Evolutionary conservation across 2,797 vertebrate species (phyloP).

Genomic region (Sebastiscus albofasciatus): DNA sequence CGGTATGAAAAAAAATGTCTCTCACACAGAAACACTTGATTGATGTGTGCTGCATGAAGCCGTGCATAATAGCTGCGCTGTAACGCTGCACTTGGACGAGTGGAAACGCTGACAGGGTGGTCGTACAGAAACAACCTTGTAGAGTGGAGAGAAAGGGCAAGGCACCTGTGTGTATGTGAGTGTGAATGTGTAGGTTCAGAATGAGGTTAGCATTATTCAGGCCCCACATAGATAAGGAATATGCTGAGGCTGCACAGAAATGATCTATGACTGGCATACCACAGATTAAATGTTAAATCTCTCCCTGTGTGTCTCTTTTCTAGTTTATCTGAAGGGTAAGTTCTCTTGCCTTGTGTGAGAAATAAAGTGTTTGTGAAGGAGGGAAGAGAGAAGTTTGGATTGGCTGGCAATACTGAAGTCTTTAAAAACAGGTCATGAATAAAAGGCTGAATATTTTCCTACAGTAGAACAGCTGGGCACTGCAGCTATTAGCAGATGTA

Average conservation of each 20-base stretch:
- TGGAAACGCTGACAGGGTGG: conserved; percentile 36
- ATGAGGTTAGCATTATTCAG: conserved; percentile 46
- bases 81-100: conserved; percentile 14
- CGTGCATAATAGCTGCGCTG: conserved; percentile 23
- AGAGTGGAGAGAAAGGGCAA: background rate
- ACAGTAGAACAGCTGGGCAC: background rate
- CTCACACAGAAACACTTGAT: conserved; percentile 10
- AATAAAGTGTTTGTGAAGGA: background rate
- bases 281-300: conserved; percentile 21
- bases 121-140: conserved; percentile 35
- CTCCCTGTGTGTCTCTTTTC: background rate
- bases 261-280: conserved; percentile 33
- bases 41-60: conserved; percentile 18
- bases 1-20: background rate
- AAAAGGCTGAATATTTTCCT: background rate
- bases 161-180: conserved; percentile 14
- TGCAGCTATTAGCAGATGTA: background rate
- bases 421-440: background rate
- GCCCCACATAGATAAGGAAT: conserved; percentile 29
- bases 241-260: conserved; percentile 41
- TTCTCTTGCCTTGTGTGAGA: background rate
- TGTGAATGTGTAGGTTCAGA: conserved; percentile 26
- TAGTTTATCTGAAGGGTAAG: background rate
- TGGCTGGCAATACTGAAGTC: background rate
- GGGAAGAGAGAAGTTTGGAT: background rate